Evolutionary conservation across 2,113 vertebrate species (phyloP), one percentile per base, ranked within the genome.

Genomic region (Eubucco bourcierii): DNA sequence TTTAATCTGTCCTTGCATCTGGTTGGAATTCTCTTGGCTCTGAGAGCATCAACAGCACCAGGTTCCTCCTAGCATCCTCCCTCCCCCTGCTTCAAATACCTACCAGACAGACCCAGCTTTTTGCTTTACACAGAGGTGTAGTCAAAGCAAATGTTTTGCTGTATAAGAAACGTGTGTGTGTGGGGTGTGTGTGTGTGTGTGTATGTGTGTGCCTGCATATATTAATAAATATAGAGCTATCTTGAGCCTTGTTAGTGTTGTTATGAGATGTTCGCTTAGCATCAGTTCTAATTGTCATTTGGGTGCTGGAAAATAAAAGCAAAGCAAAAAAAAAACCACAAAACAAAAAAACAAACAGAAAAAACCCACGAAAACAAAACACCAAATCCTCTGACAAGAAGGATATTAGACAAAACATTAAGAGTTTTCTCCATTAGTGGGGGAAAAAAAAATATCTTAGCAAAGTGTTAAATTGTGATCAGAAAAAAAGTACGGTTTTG

Each of bases 211-310:
- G 8, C 20, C 17, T 94, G 18, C 95, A 76, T 81, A 72, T 94
- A 65, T 87, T 25, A 87, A 47, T 89, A 92, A 85, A 59, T 90
- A 77, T 72, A 71, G 77, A 90, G 66, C 64, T 95, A 80, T 91
- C 84, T 92, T 94, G 50, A 95, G 66, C 65, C 65, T 95, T 96
- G 88, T 74, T 95, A 83, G 58, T 39, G 73, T 96, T 94, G 70
- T 91, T 95, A 80, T 10, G 15, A 85, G 82, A 80, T 87, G 39
- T 95, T 96, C 14, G 82, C 91, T 94, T 94, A 84, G 47, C 31
- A 4, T 96, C 81, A 90, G n/a, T 84, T 95, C 17, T 90, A 82
- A 79, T 90, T 97, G 79, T 94, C 34, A 52, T 95, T 85, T 95
- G 86, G 72, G 85, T 95, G 80, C 92, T 88, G 93, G 68, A 83